phyloP scores from a whole-genome alignment of 2,888 invertebrate species.

The Agrochola circellaris region DNA sequence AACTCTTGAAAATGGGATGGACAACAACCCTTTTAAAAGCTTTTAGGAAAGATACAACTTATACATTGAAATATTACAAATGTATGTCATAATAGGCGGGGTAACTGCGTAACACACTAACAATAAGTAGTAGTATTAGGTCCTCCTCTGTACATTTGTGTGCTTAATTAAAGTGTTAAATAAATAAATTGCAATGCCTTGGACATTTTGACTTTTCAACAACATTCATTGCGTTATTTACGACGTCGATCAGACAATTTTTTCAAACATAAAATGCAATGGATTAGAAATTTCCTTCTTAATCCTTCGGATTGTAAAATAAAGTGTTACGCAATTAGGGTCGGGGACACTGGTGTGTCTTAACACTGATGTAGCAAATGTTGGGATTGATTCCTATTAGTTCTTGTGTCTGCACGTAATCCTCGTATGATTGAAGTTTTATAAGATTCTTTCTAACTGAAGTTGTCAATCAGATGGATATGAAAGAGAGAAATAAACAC shows the following conservation, averaged over 20 bases:
- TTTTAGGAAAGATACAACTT: neutral
- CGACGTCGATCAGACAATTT: no score
- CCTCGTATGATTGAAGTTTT: neutral
- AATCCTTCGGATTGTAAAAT: neutral
- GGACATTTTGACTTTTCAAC: neutral
- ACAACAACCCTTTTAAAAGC: neutral
- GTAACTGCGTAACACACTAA: neutral
- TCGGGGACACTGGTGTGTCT: neutral
- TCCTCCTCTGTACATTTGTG: no score
- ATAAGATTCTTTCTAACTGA: neutral
- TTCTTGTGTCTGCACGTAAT: neutral
- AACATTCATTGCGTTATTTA: neutral
- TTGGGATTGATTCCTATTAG: neutral
- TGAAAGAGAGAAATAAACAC: neutral
- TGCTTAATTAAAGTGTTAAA: no score
- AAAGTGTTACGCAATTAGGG: neutral
- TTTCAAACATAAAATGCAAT: no score
- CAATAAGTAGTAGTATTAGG: no score
- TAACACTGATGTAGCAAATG: neutral
- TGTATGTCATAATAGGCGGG: neutral
- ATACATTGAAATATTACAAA: neutral
- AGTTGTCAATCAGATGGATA: neutral
- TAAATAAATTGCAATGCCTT: neutral
- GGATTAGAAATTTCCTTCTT: neutral
- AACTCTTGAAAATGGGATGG: neutral